Evolutionary conservation across 2,113 vertebrate species (phyloP).

Genomic region (Petrocephalus zakoni): DNA sequence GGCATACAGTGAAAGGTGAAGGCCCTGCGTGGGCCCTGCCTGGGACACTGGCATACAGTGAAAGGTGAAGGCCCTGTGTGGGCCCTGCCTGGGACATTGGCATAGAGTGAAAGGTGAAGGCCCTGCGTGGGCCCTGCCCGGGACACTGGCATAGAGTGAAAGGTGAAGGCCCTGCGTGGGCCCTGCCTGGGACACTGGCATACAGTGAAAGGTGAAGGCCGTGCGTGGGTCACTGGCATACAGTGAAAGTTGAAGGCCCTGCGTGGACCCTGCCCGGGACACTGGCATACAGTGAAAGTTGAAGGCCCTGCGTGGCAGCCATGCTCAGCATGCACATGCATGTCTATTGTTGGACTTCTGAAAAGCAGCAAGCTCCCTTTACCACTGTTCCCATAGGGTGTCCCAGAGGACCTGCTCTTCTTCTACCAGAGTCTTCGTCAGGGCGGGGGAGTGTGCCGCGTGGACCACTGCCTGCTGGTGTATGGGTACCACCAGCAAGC

Average conservation of each 20-base stretch:
- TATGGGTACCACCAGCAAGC: conserved; percentile 83
- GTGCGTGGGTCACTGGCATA: not conserved
- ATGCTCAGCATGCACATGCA: not conserved
- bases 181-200: not conserved
- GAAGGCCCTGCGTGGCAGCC: no score
- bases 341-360: not conserved
- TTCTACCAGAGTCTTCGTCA: conserved; percentile 80
- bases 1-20: not conserved
- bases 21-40: not conserved
- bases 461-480: conserved; percentile 73
- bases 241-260: not conserved
- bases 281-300: not conserved
- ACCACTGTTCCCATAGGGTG: conserved; percentile 64
- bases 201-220: not conserved
- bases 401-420: conserved; percentile 89
- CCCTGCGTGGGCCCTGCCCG: not conserved
- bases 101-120: not conserved
- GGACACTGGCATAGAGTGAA: not conserved
- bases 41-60: not conserved
- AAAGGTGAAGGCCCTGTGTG: not conserved
- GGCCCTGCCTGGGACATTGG: not conserved
- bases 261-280: not conserved
- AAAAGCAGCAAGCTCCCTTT: not conserved
- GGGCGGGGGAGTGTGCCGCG: conserved; percentile 66
- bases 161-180: not conserved